Base-by-base conservation (phyloP, 2,888 invertebrate species). In the Ligdia adustata region DNA sequence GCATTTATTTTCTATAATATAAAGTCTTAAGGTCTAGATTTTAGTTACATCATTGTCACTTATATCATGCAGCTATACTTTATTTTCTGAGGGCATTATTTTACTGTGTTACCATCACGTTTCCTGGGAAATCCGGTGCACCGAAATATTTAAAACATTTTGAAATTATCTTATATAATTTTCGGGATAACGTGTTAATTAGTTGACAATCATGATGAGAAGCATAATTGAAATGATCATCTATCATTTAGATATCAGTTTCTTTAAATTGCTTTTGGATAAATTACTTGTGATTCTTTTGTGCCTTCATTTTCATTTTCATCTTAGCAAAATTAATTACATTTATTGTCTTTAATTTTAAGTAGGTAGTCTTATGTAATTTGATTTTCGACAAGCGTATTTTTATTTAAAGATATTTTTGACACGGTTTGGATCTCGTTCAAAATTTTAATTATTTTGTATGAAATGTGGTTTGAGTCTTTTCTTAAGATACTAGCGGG, bases 381-480 rank as follows among this genome's bases (percentile, higher is more conserved):
- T 77, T 57, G 66, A 73, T 70, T 67, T 72, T 68, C 60, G n/a
- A n/a, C 66, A 63, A 57, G 63, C 53, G 66, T 81, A 77, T 68
- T 79, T 72, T 69, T 70, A 58, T 4, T 3, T 5, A 62, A 69
- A 64, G 62, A 69, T 67, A 59, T 60, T 48, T 69, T 70, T 62
- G 44, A 72, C 68, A 71, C 64, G 58, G 50, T 79, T 80, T 71
- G 77, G 82, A 84, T 82, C 82, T 84, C 83, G 79, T 69, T 77
- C 79, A 77, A 81, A 82, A 82, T 80, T 82, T 64, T 75, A 68
- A 22, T 22, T 22, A 22, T 22, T 71, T 74, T 69, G 68, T 71
- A 64, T 64, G 60, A 57, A 57, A 66, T 62, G 59, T 53, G 52
- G 48, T 54, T 57, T 66, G 22, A 57, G 39, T 64, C 60, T 73